A percentile compares a stretch with the other conserved stretches of the same genome.
Evolutionary conservation across 2,797 vertebrate species (phyloP).

Genomic region (Pempheris klunzingeri): DNA sequence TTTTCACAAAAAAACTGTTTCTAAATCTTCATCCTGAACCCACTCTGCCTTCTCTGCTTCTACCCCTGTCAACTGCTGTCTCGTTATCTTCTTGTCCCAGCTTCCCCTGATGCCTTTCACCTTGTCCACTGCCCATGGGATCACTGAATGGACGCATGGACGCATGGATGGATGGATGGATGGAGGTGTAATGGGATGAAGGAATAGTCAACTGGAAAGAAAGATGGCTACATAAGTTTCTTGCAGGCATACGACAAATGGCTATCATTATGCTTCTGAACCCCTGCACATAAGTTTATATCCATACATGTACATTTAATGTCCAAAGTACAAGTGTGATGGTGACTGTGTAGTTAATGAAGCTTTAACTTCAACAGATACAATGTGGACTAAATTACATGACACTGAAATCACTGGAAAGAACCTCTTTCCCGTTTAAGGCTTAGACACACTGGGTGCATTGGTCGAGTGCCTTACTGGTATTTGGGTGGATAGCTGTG

Average conservation of each 20-base stretch:
- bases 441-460: background rate
- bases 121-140: constrained; percentile 15
- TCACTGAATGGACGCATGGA: constrained; percentile 15
- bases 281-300: background rate
- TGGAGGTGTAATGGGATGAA: constrained; percentile 1
- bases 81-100: constrained; percentile 27
- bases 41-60: background rate
- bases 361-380: background rate
- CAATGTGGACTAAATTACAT: background rate
- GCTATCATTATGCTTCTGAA: background rate
- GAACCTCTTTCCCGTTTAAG: background rate
- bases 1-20: background rate
- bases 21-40: constrained; percentile 21
- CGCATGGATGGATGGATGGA: constrained; percentile 19
- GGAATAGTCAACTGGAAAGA: constrained; percentile 12
- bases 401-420: background rate
- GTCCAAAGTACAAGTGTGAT: background rate
- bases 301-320: background rate
- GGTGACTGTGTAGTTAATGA: background rate
- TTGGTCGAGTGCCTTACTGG: background rate
- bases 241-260: background rate
- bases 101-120: constrained; percentile 13
- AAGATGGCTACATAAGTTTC: background rate
- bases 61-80: constrained; percentile 17
- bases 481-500: background rate